These are phyloP conservation scores for Panthera tigris DNA, from an alignment of 2,113 vertebrate genomes.

Conservation along the genomic window DNA sequence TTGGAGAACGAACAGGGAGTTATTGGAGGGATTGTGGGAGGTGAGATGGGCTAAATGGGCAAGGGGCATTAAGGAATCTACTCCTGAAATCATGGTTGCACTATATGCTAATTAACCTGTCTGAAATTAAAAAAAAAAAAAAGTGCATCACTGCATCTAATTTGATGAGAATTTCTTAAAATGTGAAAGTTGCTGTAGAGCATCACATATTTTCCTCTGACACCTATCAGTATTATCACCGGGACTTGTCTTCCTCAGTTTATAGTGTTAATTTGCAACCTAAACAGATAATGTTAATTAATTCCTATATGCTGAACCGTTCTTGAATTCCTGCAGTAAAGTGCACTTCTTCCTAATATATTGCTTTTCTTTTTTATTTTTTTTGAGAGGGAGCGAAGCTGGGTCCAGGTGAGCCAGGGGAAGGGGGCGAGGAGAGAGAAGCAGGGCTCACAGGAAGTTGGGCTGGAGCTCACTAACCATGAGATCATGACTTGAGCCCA, in stretches of 20 bases:
- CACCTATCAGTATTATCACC: background rate
- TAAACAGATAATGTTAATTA: background rate
- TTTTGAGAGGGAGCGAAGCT: no score
- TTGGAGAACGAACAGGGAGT: accelerated
- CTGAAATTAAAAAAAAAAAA: background rate
- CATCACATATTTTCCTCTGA: background rate
- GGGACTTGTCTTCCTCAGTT: background rate
- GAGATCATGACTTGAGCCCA: no score
- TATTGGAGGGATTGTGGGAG: no score
- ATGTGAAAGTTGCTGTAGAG: background rate
- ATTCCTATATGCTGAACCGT: background rate
- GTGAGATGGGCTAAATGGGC: no score
- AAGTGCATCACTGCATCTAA: background rate
- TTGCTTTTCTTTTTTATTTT: no score
- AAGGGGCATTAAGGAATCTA: no score
- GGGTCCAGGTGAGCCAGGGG: no score
- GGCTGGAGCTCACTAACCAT: no score
- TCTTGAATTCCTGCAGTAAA: background rate
- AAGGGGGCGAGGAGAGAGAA: no score
- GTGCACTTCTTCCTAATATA: background rate
- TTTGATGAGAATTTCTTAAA: background rate
- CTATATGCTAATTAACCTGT: no score
- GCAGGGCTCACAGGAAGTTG: no score
- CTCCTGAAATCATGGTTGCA: no score
- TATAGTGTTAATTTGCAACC: background rate